Percentiles rank a stretch among this genome's conserved stretches.
These are phyloP conservation scores for Leptosomus discolor DNA, from an alignment of 2,113 vertebrate species.

Conservation along the genomic window DNA sequence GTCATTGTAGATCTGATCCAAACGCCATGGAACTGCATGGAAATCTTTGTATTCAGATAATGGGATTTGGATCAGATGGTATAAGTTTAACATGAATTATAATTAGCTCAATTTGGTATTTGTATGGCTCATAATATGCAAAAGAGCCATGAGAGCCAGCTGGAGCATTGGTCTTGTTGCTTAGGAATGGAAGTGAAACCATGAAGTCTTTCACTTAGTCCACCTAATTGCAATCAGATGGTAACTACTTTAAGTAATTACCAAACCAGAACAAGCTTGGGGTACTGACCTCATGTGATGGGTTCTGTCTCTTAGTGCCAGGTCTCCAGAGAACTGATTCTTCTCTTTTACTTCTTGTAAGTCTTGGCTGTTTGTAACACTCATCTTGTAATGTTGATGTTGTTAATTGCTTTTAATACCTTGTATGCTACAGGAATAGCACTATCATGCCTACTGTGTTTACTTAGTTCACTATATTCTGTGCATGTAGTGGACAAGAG, in stretches of 20 bases:
- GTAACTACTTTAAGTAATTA: neutral
- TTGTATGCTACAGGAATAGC: neutral
- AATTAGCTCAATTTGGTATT: neutral
- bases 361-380: neutral
- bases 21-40: neutral
- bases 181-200: neutral
- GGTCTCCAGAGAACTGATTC: neutral
- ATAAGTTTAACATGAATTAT: conserved; percentile 9
- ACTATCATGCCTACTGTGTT: neutral
- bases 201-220: neutral
- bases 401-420: neutral
- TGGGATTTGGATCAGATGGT: neutral
- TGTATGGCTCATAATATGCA: neutral
- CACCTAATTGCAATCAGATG: neutral
- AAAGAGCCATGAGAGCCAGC: neutral
- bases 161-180: neutral
- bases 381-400: neutral
- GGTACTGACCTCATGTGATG: neutral
- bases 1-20: neutral
- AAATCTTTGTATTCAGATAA: conserved; percentile 2
- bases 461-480: neutral
- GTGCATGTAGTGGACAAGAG: neutral
- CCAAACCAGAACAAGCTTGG: neutral
- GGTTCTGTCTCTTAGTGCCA: neutral
- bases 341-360: neutral